Conservation (phyloP, 2,797 vertebrate species). For the Limnodromus scolopaceus region DNA sequence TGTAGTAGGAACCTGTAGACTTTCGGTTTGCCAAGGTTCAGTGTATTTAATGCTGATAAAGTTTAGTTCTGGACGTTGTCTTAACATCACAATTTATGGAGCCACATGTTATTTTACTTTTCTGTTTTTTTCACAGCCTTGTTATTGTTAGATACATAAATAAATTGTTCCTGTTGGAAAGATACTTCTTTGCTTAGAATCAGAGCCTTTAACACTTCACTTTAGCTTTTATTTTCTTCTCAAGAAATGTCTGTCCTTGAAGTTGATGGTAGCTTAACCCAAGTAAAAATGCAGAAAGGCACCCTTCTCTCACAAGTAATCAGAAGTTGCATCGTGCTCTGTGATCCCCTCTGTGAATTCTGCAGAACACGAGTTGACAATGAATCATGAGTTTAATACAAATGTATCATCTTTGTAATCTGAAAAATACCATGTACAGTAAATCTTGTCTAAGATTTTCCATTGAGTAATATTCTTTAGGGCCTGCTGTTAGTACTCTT, state of each 20-base stretch:
- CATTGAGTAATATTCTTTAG: constrained; percentile 36
- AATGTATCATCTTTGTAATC: constrained; percentile 53
- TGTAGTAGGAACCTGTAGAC: background rate
- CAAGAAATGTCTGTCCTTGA: background rate
- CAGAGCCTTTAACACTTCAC: background rate
- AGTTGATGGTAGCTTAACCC: constrained; percentile 1
- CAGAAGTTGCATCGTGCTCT: background rate
- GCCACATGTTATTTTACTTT: background rate
- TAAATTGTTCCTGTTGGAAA: background rate
- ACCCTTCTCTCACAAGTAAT: background rate
- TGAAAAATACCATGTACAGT: constrained; percentile 39
- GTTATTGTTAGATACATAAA: background rate
- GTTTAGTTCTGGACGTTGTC: background rate
- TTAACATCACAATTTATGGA: background rate
- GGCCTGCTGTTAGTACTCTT: background rate
- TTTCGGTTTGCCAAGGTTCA: background rate
- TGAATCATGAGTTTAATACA: constrained; percentile 59
- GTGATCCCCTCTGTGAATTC: constrained; percentile 27
- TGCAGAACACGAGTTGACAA: background rate
- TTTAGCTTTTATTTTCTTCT: background rate
- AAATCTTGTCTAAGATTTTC: constrained; percentile 57
- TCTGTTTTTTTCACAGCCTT: background rate
- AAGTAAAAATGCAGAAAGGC: background rate
- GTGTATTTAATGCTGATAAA: background rate
- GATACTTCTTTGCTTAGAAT: background rate